Conservation (phyloP, 2,888 invertebrate genomes). For the Idaea aversata region DNA sequence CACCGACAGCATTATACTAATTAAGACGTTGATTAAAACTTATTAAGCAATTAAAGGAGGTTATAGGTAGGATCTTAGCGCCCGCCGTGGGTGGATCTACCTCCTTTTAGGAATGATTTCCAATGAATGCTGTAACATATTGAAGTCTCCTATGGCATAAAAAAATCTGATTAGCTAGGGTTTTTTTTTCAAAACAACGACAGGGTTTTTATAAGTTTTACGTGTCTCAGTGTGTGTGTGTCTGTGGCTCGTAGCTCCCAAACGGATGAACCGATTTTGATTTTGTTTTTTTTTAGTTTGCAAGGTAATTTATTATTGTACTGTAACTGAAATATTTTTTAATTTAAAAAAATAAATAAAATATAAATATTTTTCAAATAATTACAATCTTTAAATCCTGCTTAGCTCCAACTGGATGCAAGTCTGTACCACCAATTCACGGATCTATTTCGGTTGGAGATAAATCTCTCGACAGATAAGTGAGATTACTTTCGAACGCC, state of each 20-base stretch:
- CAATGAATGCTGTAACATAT: background rate
- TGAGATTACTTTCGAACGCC: conserved; percentile 12
- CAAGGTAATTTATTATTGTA: no score
- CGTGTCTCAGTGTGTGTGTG: no score
- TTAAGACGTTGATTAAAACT: background rate
- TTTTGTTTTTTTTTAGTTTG: no score
- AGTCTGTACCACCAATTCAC: conserved; percentile 2
- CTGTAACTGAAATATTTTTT: no score
- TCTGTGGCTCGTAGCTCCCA: no score
- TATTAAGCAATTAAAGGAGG: background rate
- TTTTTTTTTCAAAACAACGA: no score
- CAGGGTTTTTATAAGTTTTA: no score
- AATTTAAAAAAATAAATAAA: no score
- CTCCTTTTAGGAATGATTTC: background rate
- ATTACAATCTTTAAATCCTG: background rate
- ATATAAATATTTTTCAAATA: no score
- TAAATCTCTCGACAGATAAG: conserved; percentile 18
- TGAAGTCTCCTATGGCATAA: no score
- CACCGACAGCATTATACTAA: background rate
- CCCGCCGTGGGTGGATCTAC: background rate
- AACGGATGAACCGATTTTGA: no score
- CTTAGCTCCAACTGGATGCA: background rate
- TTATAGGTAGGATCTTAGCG: background rate
- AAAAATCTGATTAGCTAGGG: no score
- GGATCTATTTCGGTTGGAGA: conserved; percentile 16